Evolutionary conservation across 1,140 invertebrate species (phyloP).

Genomic region (Saxidomus purpurata): DNA sequence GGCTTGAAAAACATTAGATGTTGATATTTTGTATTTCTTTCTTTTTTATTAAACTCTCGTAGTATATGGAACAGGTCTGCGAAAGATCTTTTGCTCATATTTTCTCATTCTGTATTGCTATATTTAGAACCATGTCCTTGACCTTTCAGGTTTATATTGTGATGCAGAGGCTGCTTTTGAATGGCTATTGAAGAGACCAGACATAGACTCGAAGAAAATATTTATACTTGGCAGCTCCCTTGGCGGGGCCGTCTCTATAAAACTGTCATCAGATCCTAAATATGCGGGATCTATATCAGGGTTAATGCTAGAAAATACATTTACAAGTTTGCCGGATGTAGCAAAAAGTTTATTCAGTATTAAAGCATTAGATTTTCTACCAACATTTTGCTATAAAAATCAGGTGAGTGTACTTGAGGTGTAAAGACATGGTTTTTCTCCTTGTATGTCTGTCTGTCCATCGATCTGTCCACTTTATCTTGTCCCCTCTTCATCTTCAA

Average conservation of each 20-base stretch:
- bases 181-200: slow-evolving; percentile 92
- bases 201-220: slow-evolving; percentile 94
- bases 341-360: slow-evolving; percentile 84
- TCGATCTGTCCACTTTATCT: too few species aligned
- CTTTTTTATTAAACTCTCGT: too few species aligned
- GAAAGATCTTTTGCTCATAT: too few species aligned
- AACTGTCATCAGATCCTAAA: slow-evolving; percentile 91
- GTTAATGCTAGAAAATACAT: slow-evolving; percentile 97
- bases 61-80: too few species aligned
- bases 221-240: slow-evolving; percentile 97
- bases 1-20: too few species aligned
- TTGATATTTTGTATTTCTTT: too few species aligned
- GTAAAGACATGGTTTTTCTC: background rate
- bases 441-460: background rate
- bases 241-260: slow-evolving; percentile 95
- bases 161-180: slow-evolving; percentile 96
- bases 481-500: too few species aligned
- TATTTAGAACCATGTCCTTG: too few species aligned
- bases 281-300: slow-evolving; percentile 91
- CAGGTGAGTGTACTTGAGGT: slow-evolving; percentile 73
- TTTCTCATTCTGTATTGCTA: too few species aligned
- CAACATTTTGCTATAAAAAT: slow-evolving; percentile 82
- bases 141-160: slow-evolving; percentile 90
- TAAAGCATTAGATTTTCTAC: slow-evolving; percentile 75
- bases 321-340: slow-evolving; percentile 97